Conservation (phyloP, 2,888 invertebrate species). For the Hyposoter dolosus region DNA sequence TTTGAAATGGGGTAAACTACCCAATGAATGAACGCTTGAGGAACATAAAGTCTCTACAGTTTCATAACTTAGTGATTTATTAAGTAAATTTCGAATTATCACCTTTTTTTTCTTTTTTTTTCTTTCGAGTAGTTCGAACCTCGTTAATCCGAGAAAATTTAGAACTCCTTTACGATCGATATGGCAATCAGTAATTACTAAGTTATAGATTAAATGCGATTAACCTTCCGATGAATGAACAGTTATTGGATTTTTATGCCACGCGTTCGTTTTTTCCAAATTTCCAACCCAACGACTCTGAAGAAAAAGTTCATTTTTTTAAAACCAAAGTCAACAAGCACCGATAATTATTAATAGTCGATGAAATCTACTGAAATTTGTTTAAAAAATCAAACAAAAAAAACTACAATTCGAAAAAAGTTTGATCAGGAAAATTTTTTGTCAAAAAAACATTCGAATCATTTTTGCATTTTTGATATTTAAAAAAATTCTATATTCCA, state of each 20-base stretch:
- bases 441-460: too few relatives aligned
- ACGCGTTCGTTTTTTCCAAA: neutral
- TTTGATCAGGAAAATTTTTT: neutral
- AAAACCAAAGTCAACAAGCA: neutral
- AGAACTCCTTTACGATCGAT: slow-evolving; percentile 5
- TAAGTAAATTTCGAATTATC: slow-evolving; percentile 12
- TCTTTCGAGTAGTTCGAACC: slow-evolving; percentile 4
- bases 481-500: too few relatives aligned
- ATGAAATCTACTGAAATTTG: neutral
- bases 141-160: neutral
- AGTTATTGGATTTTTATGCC: neutral
- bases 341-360: neutral
- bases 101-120: neutral
- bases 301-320: neutral
- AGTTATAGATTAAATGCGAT: slow-evolving; percentile 2
- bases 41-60: slow-evolving; percentile 7
- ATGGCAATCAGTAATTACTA: slow-evolving; percentile 13
- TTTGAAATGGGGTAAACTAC: slow-evolving; percentile 19
- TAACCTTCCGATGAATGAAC: slow-evolving; percentile 19
- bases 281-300: neutral
- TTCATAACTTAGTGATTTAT: slow-evolving; percentile 8
- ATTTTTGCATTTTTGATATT: too few relatives aligned
- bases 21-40: slow-evolving; percentile 27
- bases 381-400: neutral
- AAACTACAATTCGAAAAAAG: neutral